Base-by-base conservation (phyloP, 1,140 invertebrate species). In the Hyposmocoma kahamanoa region DNA sequence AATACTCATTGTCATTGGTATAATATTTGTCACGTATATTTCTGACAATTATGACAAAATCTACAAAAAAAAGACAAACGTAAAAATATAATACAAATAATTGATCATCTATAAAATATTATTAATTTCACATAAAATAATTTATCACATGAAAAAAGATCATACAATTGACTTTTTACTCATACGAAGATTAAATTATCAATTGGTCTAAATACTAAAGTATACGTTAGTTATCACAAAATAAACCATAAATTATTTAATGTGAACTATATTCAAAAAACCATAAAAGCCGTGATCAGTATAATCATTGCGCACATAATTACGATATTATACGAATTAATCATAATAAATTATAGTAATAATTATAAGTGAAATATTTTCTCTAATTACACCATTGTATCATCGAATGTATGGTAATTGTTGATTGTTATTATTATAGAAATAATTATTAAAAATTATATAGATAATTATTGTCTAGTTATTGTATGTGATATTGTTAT, bases 401-500 rank as follows among this genome's bases (percentile, higher is more conserved):
- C 80, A 80, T 84, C 77, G 77, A 79, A 84, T 71, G 64, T 73
- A 41, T 41, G 38, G 32, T 36, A 71, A 69, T 79, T 83, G 79
- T 83, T 83, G 72, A 74, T 74, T 73, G 75, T 79, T 83, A 79
- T 73, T 60, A 59, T 69, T 67, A 62, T 59, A 51, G 11, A 6
- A 28, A 28, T 28, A 28, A 28, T 6, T 28, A 41, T 18, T 39
- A 39, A 5, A 18, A 39, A 19, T 55, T 60, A 59, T 68, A 63
- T n/a, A n/a, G n/a, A 63, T 59, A 63, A 67, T 69, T 66, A 78
- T 75, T 72, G 70, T 80, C 66, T 80, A 77, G 72, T 71, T 79
- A 80, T 78, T 57, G 50, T 76, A 84, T 84, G 80, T 84, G 80
- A 84, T 84, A 84, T 84, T 84, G 77, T 84, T 84, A 84, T 78